Evolutionary conservation across 1,140 invertebrate species (phyloP).

Genomic region (Parapsyche elsis): DNA sequence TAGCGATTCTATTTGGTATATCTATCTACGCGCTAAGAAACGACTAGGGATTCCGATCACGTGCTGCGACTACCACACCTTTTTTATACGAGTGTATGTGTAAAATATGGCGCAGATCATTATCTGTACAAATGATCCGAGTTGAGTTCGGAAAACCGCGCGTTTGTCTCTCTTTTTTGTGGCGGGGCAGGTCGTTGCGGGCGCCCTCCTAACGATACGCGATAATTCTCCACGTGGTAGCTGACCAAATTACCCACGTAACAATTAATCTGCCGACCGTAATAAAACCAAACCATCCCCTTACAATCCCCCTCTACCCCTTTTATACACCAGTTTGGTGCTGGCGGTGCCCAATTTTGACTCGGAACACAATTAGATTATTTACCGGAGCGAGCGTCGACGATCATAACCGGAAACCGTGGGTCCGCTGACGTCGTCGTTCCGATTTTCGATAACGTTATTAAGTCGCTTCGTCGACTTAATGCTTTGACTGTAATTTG

Average conservation of each 20-base stretch:
- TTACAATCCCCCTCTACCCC: not conserved
- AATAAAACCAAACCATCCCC: not conserved
- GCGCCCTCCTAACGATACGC: not conserved
- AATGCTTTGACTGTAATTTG: too few relatives aligned
- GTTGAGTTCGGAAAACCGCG: conserved; percentile 10
- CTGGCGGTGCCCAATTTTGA: too few relatives aligned
- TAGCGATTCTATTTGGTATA: not conserved
- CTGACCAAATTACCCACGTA: conserved; percentile 23
- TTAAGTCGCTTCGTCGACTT: too few relatives aligned
- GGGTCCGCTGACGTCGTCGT: too few relatives aligned
- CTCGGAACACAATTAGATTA: too few relatives aligned
- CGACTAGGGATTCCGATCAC: not conserved
- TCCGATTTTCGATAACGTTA: too few relatives aligned
- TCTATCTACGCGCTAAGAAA: not conserved
- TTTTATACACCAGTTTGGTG: not conserved
- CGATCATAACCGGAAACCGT: too few relatives aligned
- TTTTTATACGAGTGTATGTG: conserved; percentile 1
- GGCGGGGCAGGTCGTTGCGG: not conserved
- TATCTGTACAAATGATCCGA: conserved; percentile 18
- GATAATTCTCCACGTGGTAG: conserved; percentile 16
- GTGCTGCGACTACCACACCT: not conserved
- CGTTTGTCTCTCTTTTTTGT: conserved; percentile 7
- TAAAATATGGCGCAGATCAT: conserved; percentile 2
- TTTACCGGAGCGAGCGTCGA: too few relatives aligned
- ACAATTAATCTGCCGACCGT: conserved; percentile 24